phyloP scores from a whole-genome alignment of 2,888 invertebrate genomes.

The Caenorhabditis sulstoni region DNA sequence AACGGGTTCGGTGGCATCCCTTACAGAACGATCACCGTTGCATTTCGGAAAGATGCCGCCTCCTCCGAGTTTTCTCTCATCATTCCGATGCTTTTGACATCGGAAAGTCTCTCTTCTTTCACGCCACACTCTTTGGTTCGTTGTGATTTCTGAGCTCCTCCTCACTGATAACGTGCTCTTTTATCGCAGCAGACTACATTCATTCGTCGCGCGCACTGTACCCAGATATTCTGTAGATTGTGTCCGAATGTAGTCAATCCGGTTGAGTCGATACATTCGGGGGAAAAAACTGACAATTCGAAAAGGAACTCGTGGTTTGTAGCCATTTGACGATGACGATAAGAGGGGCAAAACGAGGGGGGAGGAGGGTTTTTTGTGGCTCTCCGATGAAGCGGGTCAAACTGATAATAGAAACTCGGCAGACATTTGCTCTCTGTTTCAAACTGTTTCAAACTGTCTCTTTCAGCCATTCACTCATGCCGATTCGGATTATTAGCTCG shows the following conservation, averaged over 20 bases:
- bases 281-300: background rate
- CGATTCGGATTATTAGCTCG: conserved; percentile 20
- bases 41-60: background rate
- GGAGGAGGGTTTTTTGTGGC: background rate
- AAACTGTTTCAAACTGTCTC: background rate
- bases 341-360: background rate
- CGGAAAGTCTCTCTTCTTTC: too few species aligned
- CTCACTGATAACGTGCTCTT: too few species aligned
- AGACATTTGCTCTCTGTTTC: background rate
- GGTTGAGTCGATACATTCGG: too few species aligned
- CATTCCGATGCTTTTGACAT: conserved; percentile 1
- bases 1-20: conserved; percentile 13
- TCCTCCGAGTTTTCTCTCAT: too few species aligned
- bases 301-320: conserved; percentile 23
- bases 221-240: too few species aligned
- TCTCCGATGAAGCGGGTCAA: conserved; percentile 1
- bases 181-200: too few species aligned
- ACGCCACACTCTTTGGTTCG: too few species aligned
- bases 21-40: conserved; percentile 6
- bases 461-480: background rate
- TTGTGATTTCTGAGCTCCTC: too few species aligned
- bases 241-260: too few species aligned
- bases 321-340: conserved; percentile 7
- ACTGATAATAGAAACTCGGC: background rate
- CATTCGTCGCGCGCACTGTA: too few species aligned